Base-by-base conservation (phyloP, 2,888 invertebrate genomes). In the Eueremaeus valkanovi region DNA sequence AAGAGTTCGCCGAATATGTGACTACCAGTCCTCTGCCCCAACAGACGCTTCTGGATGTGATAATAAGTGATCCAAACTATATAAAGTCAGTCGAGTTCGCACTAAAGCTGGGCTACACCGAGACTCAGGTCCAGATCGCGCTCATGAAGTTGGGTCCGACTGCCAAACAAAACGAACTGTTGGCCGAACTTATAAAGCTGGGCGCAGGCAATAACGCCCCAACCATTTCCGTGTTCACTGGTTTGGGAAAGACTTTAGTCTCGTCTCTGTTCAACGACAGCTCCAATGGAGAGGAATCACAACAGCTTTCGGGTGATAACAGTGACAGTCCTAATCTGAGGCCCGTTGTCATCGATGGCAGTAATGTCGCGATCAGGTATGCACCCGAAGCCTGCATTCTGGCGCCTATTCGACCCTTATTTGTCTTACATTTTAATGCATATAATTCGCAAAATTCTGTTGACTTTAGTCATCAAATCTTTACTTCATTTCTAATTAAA, bases 341-440 rank as follows among this genome's bases (percentile, higher is more conserved):
- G 76, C 90, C 91, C 75, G 89, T 95, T 78, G 93, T 95, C 78
- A 91, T 95, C 78, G 95, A 95, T 83, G 95, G 95, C 81, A 93
- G 93, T 84, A 95, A 95, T 83, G 92, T 95, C 27, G 95, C 95
- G 49, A 92, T 95, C 91, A 91, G 90, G 91, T 91, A 83, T 82
- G 61, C 63, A 24, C 13, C 9, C 55, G 49, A n/a, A n/a, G n/a
- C n/a, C n/a, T n/a, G n/a, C n/a, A n/a, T n/a, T 49, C 49, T 27
- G 29, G 6, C 8, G 29, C 3, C 2, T 21, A 11, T 40, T 40
- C 11, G 6, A 6, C 40, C 6, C 11, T 40, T 40, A 40, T 40
- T 40, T 36, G 2, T 51, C 16, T 40, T 40, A 40, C 6, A 40
- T 45, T 45, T 3, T 11, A 45, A 11, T 13, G 3, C 18, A 13